A percentile compares a stretch with the other conserved stretches of the same genome.
phyloP scores from a whole-genome alignment of 2,888 invertebrate species.

The Drosophila nr. perissopoda region DNA sequence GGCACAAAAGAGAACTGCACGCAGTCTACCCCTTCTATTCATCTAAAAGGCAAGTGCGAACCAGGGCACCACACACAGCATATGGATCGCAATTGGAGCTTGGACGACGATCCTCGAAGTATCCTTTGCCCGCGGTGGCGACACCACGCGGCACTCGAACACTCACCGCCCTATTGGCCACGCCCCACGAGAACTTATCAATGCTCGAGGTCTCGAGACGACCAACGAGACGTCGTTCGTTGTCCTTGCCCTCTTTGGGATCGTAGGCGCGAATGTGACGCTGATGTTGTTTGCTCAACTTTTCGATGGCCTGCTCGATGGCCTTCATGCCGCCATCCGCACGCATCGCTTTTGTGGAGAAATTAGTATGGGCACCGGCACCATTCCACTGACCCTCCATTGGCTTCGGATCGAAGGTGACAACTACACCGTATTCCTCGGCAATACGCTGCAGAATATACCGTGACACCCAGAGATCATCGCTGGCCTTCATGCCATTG shows the following conservation, averaged over 20 bases:
- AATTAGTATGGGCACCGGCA: slow-evolving; percentile 96
- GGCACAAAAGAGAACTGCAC: slow-evolving; percentile 11
- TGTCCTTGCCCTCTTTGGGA: slow-evolving; percentile 91
- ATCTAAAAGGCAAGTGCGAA: slow-evolving; percentile 86
- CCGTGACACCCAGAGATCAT: slow-evolving; percentile 88
- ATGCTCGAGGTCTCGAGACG: slow-evolving; percentile 90
- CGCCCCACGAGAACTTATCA: slow-evolving; percentile 89
- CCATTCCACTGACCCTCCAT: slow-evolving; percentile 95
- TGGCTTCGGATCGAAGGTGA: slow-evolving; percentile 87
- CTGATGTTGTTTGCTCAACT: slow-evolving; percentile 89
- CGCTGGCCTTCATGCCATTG: slow-evolving; percentile 87
- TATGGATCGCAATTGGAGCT: slow-evolving; percentile 91
- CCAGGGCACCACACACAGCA: slow-evolving; percentile 88
- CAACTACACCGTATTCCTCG: slow-evolving; percentile 87
- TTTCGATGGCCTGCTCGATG: slow-evolving; percentile 91
- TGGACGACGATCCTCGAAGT: slow-evolving; percentile 92
- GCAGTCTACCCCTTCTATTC: slow-evolving; percentile 43
- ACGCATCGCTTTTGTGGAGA: slow-evolving; percentile 94
- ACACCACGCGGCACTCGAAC: slow-evolving; percentile 91
- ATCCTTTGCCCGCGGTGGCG: slow-evolving; percentile 90
- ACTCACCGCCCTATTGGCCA: slow-evolving; percentile 89
- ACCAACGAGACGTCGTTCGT: slow-evolving; percentile 91
- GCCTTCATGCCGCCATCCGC: slow-evolving; percentile 88
- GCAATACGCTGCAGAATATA: slow-evolving; percentile 87
- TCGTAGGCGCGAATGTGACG: slow-evolving; percentile 93